A percentile compares a stretch with the other conserved stretches of the same genome.
Conservation (phyloP, 1,140 invertebrate species). For the Zaprionus ghesquierei region DNA sequence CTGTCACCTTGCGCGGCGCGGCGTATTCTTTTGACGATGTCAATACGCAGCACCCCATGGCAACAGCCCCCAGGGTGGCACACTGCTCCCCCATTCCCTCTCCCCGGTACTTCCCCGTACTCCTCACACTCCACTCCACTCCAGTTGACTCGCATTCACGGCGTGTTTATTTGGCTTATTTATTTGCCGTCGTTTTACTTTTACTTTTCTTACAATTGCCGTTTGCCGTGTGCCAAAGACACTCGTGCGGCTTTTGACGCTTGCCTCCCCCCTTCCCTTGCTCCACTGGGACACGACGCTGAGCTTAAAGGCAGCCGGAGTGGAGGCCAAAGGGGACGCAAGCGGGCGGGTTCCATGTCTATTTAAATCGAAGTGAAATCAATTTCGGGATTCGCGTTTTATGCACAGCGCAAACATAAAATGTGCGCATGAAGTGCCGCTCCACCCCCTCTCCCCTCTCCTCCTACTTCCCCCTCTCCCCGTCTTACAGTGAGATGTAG, state of each 20-base stretch:
- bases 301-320: not conserved
- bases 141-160: not conserved
- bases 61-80: not conserved
- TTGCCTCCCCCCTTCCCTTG: not conserved
- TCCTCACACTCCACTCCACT: not conserved
- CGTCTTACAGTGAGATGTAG: not conserved
- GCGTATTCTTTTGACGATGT: conserved; percentile 24
- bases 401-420: conserved; percentile 73
- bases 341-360: conserved; percentile 49
- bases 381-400: conserved; percentile 73
- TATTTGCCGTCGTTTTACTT: conserved; percentile 67
- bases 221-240: conserved; percentile 41
- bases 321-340: not conserved
- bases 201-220: conserved; percentile 66
- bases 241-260: conserved; percentile 40
- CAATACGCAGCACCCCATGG: conserved; percentile 19
- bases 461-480: not conserved
- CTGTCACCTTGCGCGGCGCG: conserved; percentile 57
- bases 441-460: not conserved
- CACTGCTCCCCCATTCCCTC: not conserved
- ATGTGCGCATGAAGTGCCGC: conserved; percentile 66
- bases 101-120: not conserved
- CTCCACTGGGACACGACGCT: not conserved
- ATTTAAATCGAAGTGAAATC: conserved; percentile 77
- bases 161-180: conserved; percentile 72